Evolutionary conservation across 2,888 invertebrate species (phyloP), one percentile per base, ranked within the genome.

Genomic region (Unio delphinus): DNA sequence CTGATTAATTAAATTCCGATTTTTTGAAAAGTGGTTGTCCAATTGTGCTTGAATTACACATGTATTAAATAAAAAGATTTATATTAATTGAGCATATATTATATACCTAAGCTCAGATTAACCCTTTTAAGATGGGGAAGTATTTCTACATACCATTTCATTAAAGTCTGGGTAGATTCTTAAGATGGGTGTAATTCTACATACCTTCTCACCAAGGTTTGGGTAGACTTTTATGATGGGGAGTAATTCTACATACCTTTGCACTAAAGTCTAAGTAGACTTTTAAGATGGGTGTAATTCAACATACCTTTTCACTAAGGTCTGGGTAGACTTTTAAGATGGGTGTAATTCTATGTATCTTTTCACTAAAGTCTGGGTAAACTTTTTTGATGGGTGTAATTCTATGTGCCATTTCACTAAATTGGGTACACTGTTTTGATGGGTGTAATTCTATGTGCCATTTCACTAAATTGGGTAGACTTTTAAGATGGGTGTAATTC

Each of bases 391-490:
- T 23, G 23, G 23, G 23, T 23, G 23, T 23, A 23, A 23, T 23
- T 23, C 23, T 23, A 23, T 23, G 23, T 23, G 23, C 23, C 23
- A 23, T 23, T 23, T 23, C 23, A 23, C 23, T 23, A 23, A 23
- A 23, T 23, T 23, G 23, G 23, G 23, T 23, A 23, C 23, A 23
- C 23, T 23, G 23, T 23, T 23, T 23, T 23, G 26, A 58, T 23
- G 11, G 57, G 57, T 20, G 3, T 45, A 17, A 58, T 34, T n/a
- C 18, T 55, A 55, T 75, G 34, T 83, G 87, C 88, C 85, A 84
- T 85, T 56, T 80, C 74, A 76, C 86, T 87, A n/a, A 89, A 82
- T 83, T 11, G 91, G 91, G 72, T 87, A 90, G 30, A 86, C 87
- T 57, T 87, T 84, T 23, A 23, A 23, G 23, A 23, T 23, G 23